These are phyloP conservation scores for Leptobrachium leishanense DNA, from an alignment of 2,113 vertebrate genomes.

Conservation along the genomic window DNA sequence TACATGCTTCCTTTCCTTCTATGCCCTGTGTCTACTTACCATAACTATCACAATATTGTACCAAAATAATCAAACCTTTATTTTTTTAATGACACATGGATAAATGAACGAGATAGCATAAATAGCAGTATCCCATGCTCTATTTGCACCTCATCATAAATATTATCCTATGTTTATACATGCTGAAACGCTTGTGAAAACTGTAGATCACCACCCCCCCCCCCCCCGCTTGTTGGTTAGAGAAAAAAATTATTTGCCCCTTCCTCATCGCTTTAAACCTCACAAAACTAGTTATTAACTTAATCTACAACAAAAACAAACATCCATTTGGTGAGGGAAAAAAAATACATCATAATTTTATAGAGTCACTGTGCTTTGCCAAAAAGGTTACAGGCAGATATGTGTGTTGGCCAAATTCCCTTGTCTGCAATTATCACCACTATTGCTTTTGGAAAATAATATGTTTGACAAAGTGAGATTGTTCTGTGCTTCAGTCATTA, in stretches of 20 bases:
- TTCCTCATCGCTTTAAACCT: background rate
- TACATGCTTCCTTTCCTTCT: too few relatives aligned
- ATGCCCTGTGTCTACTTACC: too few relatives aligned
- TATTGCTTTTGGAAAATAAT: slow-evolving; percentile 20
- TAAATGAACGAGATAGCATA: background rate
- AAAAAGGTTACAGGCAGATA: slow-evolving; percentile 56
- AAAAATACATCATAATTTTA: slow-evolving; percentile 16
- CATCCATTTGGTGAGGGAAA: slow-evolving; percentile 16
- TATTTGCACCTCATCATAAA: slow-evolving; percentile 1
- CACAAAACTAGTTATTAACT: slow-evolving; percentile 27
- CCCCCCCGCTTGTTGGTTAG: background rate
- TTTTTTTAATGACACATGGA: background rate
- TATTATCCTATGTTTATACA: background rate
- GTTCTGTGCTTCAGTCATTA: slow-evolving; percentile 6
- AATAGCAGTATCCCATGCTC: background rate
- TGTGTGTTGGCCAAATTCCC: slow-evolving; percentile 48
- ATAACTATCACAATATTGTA: too few relatives aligned
- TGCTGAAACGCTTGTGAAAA: background rate
- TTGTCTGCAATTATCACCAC: slow-evolving; percentile 19
- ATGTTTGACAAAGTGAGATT: slow-evolving; percentile 22
- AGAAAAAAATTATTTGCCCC: slow-evolving; percentile 10
- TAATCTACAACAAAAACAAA: slow-evolving; percentile 20
- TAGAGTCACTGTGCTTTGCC: slow-evolving; percentile 29
- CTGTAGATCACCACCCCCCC: background rate
- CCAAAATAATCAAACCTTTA: background rate